These are phyloP conservation scores for Aphrophora alni DNA, from an alignment of 2,888 invertebrate species.

Conservation along the genomic window DNA sequence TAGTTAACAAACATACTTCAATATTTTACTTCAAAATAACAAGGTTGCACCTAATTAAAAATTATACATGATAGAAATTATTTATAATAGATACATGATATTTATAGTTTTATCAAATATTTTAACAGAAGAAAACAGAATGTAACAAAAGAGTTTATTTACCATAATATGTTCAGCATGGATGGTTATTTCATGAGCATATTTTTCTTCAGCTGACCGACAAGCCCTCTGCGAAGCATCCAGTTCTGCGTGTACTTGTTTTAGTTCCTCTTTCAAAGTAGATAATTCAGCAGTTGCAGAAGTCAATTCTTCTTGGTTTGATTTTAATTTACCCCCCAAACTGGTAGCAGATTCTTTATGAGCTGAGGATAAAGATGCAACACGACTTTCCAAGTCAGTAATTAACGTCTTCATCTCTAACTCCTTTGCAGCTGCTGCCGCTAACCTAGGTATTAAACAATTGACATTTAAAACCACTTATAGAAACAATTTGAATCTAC, in stretches of 20 bases:
- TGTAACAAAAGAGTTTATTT: background rate
- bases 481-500: too few species aligned
- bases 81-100: too few species aligned
- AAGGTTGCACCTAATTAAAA: too few species aligned
- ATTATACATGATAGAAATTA: too few species aligned
- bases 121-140: too few species aligned
- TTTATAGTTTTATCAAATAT: too few species aligned
- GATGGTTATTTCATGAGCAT: constrained; percentile 78
- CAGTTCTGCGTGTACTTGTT: constrained; percentile 67
- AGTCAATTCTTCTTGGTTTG: constrained; percentile 66
- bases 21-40: too few species aligned
- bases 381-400: constrained; percentile 43
- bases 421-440: constrained; percentile 52
- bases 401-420: constrained; percentile 42
- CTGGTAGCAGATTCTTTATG: constrained; percentile 37
- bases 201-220: constrained; percentile 77
- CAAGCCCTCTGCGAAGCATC: constrained; percentile 67
- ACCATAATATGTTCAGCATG: constrained; percentile 71
- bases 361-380: constrained; percentile 43
- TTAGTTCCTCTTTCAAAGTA: constrained; percentile 68
- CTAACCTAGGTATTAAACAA: constrained; percentile 42
- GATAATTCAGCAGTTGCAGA: constrained; percentile 62
- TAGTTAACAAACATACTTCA: too few species aligned
- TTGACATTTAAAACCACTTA: background rate
- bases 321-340: constrained; percentile 19